Evolutionary conservation across 2,113 vertebrate genomes (phyloP).

Genomic region (Furnarius figulus): DNA sequence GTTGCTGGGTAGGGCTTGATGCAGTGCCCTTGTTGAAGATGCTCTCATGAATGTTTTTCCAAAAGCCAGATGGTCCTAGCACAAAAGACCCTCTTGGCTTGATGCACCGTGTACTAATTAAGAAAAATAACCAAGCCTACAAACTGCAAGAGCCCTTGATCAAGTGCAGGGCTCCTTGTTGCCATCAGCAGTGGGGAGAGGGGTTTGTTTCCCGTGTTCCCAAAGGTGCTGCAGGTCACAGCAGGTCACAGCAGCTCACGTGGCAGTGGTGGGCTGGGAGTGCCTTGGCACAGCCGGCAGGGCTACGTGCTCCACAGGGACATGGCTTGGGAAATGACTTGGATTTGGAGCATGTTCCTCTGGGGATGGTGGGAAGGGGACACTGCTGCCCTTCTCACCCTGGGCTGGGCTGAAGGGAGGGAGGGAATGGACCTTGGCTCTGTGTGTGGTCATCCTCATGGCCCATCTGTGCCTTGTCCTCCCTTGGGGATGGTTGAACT

Average conservation of each 20-base stretch:
- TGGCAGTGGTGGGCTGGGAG: neutral
- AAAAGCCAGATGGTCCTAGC: neutral
- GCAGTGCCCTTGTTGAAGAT: neutral
- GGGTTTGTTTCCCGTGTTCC: neutral
- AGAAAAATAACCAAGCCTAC: no score
- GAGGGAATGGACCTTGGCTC: neutral
- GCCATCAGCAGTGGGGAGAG: neutral
- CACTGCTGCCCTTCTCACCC: neutral
- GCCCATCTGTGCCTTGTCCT: neutral
- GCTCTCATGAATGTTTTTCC: neutral
- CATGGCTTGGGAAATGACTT: neutral
- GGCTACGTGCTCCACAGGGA: neutral
- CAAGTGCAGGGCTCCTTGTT: neutral
- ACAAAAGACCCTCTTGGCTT: neutral
- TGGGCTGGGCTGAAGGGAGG: neutral
- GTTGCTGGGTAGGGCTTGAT: neutral
- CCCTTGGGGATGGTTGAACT: neutral
- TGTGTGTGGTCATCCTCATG: neutral
- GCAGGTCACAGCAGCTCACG: neutral
- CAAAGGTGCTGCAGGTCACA: fast-evolving
- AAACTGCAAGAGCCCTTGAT: neutral
- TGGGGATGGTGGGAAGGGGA: neutral
- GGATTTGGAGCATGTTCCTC: neutral
- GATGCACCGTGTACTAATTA: neutral
- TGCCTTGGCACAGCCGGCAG: neutral